Conservation (phyloP, 2,113 vertebrate species). For the Rhombomys opimus region DNA sequence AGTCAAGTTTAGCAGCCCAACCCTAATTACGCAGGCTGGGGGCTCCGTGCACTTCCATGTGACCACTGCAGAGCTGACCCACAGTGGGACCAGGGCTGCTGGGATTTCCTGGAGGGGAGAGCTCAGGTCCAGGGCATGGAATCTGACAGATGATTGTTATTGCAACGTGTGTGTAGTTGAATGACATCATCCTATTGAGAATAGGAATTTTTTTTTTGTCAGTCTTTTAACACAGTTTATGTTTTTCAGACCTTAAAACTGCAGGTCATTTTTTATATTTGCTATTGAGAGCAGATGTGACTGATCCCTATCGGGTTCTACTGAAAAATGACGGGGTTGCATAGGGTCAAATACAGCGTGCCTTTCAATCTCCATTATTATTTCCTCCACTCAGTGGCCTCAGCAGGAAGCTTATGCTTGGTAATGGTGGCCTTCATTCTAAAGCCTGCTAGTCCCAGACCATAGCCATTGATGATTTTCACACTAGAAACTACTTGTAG, state of each 20-base stretch:
- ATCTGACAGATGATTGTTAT: constrained; percentile 73
- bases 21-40: constrained; percentile 57
- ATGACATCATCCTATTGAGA: constrained; percentile 82
- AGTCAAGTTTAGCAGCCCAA: not conserved
- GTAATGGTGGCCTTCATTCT: constrained; percentile 80
- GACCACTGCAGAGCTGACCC: not conserved
- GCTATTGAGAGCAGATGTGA: constrained; percentile 91
- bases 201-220: constrained; percentile 69
- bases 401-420: constrained; percentile 82
- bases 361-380: constrained; percentile 90
- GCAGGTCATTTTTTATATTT: constrained; percentile 86
- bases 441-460: constrained; percentile 30
- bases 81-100: constrained; percentile 6
- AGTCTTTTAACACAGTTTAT: constrained; percentile 83
- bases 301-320: constrained; percentile 85
- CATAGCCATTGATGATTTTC: not conserved
- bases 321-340: constrained; percentile 83
- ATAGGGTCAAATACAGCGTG: constrained; percentile 83
- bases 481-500: not conserved
- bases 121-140: constrained; percentile 44
- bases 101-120: constrained; percentile 49
- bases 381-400: constrained; percentile 87
- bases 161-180: constrained; percentile 70
- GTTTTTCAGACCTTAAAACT: constrained; percentile 85
- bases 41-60: not conserved